phyloP scores from a whole-genome alignment of 2,888 invertebrate genomes.

The Cerastis leucographa region DNA sequence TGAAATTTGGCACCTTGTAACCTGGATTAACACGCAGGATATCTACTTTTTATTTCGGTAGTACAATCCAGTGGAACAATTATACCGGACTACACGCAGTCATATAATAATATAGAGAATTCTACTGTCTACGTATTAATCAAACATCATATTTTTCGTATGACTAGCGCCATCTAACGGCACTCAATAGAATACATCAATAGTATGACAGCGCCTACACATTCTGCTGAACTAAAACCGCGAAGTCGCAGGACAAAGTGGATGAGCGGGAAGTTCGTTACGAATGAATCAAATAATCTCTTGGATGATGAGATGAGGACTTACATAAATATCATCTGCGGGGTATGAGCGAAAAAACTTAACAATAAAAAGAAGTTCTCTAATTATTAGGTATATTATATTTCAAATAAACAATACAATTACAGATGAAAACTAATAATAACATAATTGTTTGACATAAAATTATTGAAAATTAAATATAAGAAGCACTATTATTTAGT shows the following conservation, averaged over 20 bases:
- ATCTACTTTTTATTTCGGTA: not conserved
- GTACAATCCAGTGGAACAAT: not conserved
- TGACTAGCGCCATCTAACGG: slow-evolving; percentile 53
- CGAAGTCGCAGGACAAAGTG: not conserved
- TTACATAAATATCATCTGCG: not conserved
- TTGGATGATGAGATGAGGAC: not conserved
- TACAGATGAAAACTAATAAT: slow-evolving; percentile 58
- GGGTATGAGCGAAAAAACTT: not conserved
- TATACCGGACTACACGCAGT: not conserved
- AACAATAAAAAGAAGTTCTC: not conserved
- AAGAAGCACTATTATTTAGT: slow-evolving; percentile 45
- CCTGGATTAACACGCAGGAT: not conserved
- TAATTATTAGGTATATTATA: slow-evolving; percentile 57
- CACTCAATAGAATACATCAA: not conserved
- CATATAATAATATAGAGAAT: too few species aligned
- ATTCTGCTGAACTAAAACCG: not conserved
- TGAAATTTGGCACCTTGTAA: not conserved
- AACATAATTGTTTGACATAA: slow-evolving; percentile 61
- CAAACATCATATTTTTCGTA: not conserved
- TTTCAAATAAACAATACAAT: slow-evolving; percentile 64
- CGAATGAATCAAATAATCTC: not conserved
- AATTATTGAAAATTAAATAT: slow-evolving; percentile 60
- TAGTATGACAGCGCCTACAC: not conserved
- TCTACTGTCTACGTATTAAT: too few species aligned
- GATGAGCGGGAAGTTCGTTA: not conserved